phyloP scores from a whole-genome alignment of 1,140 invertebrate species.

The Drosophila elegans region DNA sequence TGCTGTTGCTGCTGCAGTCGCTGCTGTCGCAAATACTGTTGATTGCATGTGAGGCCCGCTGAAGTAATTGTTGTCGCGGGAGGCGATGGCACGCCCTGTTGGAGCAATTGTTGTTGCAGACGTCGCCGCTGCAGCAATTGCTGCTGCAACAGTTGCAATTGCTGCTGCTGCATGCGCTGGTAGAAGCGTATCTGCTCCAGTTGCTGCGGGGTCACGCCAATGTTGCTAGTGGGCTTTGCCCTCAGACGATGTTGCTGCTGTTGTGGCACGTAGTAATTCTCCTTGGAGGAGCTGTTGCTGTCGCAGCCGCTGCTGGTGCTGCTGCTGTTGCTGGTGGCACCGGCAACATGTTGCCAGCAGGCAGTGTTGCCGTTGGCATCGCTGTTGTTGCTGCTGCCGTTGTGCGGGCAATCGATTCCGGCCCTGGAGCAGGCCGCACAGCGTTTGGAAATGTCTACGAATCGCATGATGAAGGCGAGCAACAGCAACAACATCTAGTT shows the following conservation, averaged over 20 bases:
- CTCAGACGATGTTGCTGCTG: slow-evolving; percentile 52
- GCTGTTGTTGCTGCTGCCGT: slow-evolving; percentile 45
- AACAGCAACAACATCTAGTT: slow-evolving; percentile 84
- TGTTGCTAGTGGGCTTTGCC: slow-evolving; percentile 42
- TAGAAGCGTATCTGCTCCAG: slow-evolving; percentile 76
- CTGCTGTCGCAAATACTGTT: slow-evolving; percentile 77
- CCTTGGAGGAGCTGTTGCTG: slow-evolving; percentile 77
- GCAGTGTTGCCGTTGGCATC: slow-evolving; percentile 56
- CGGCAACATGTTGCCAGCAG: slow-evolving; percentile 74
- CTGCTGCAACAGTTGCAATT: slow-evolving; percentile 75
- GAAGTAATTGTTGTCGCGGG: slow-evolving; percentile 42
- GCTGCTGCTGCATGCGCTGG: slow-evolving; percentile 80
- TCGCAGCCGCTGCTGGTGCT: slow-evolving; percentile 78
- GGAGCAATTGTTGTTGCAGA: slow-evolving; percentile 68
- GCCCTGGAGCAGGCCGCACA: slow-evolving; percentile 60
- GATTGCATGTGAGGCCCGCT: slow-evolving; percentile 72
- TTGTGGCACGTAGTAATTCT: slow-evolving; percentile 67
- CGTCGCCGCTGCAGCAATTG: slow-evolving; percentile 72
- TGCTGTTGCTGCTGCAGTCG: slow-evolving; percentile 46
- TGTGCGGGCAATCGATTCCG: slow-evolving; percentile 55
- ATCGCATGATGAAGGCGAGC: slow-evolving; percentile 81
- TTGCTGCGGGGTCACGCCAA: slow-evolving; percentile 68
- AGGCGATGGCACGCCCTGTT: slow-evolving; percentile 62
- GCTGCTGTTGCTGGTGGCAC: slow-evolving; percentile 66
- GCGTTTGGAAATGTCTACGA: slow-evolving; percentile 84